phyloP scores from a whole-genome alignment of 2,888 invertebrate species.

The Ichneumon xanthorius region DNA sequence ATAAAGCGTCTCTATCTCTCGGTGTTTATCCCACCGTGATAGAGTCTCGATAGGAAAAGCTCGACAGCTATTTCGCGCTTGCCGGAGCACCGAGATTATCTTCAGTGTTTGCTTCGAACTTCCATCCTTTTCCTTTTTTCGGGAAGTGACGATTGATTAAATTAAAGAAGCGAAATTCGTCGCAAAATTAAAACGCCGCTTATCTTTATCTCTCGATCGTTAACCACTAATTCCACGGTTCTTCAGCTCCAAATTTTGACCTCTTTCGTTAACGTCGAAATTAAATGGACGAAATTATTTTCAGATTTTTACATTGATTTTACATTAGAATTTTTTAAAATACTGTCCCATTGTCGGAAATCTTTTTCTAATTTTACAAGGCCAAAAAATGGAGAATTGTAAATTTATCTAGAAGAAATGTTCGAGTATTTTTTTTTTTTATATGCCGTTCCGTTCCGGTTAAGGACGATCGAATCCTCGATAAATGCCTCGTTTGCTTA shows the following conservation, averaged over 20 bases:
- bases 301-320: too few relatives aligned
- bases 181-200: background rate
- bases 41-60: constrained; percentile 16
- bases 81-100: constrained; percentile 16
- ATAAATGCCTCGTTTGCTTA: background rate
- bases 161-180: background rate
- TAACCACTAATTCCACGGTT: background rate
- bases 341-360: too few relatives aligned
- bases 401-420: too few relatives aligned
- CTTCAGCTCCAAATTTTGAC: background rate
- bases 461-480: background rate
- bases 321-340: too few relatives aligned
- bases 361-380: too few relatives aligned
- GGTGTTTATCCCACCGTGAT: constrained; percentile 34
- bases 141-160: background rate
- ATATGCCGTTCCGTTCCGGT: background rate
- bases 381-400: too few relatives aligned
- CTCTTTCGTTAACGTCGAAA: background rate
- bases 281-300: background rate
- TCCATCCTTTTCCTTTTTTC: background rate
- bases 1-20: constrained; percentile 31
- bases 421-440: too few relatives aligned
- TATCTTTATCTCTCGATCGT: background rate
- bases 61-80: background rate
- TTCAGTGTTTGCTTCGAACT: background rate